phyloP scores from a whole-genome alignment of 2,888 invertebrate genomes.

The Rhaphigaster nebulosa region DNA sequence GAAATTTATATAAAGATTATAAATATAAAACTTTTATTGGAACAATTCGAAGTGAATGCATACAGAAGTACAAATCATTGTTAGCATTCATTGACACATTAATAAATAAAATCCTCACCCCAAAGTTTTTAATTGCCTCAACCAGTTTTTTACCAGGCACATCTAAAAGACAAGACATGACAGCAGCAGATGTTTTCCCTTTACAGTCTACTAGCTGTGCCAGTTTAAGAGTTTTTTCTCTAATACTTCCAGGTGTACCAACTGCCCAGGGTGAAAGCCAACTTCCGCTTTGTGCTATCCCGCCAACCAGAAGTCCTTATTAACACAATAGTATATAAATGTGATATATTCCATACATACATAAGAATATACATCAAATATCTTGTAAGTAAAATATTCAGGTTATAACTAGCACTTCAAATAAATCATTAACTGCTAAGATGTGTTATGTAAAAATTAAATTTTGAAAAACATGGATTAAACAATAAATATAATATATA shows the following conservation, averaged over 20 bases:
- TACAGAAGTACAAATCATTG: not conserved
- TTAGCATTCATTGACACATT: not conserved
- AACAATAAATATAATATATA: too few species aligned
- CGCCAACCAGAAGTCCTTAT: slow-evolving; percentile 65
- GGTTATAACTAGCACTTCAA: too few species aligned
- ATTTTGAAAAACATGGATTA: too few species aligned
- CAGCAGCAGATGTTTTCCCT: slow-evolving; percentile 18
- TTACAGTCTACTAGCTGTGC: slow-evolving; percentile 68
- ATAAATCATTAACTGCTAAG: too few species aligned
- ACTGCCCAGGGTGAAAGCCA: slow-evolving; percentile 65
- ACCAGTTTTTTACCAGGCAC: slow-evolving; percentile 56
- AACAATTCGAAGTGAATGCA: not conserved
- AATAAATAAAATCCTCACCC: slow-evolving; percentile 49
- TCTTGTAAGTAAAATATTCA: not conserved
- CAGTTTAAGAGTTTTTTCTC: slow-evolving; percentile 70
- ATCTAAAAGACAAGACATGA: slow-evolving; percentile 60
- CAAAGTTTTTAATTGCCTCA: slow-evolving; percentile 60
- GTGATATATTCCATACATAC: not conserved
- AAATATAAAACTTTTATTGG: not conserved
- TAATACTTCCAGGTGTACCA: slow-evolving; percentile 66
- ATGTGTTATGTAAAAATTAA: too few species aligned
- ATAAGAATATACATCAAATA: not conserved
- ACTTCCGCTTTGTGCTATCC: slow-evolving; percentile 66
- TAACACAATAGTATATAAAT: not conserved
- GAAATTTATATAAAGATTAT: too few species aligned